Base-by-base conservation (phyloP, 2,113 vertebrate genomes). In the Nothobranchius kuhntae region DNA sequence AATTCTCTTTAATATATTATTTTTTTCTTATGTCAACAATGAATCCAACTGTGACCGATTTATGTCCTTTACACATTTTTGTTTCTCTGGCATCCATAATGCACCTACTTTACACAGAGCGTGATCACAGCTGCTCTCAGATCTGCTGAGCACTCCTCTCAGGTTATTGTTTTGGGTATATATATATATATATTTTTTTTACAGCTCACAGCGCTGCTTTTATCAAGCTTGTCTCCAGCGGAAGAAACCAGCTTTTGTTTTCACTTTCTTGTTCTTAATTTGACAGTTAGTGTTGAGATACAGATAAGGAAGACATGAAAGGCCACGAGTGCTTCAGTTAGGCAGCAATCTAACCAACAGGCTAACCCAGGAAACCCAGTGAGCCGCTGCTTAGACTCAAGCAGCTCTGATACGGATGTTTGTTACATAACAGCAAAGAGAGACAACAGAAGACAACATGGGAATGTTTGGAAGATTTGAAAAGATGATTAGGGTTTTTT, bases 141-240 rank as follows among this genome's bases (percentile, higher is more conserved):
- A 15, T 40, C 44, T 68, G 46, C 13, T 24, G 9, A 40, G 30
- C n/a, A 30, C 30, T 1, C 44, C 48, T 53, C 26, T 56, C 17
- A 57, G 58, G 21, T 46, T 35, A 24, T 53, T 72, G 17, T 45
- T 14, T 67, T 40, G 13, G 13, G 21, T 21, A 21, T 21, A 21
- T 21, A 21, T 21, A 21, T 21, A 21, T 21, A 21, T 21, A n/a
- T n/a, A n/a, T 66, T 71, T 77, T 66, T 67, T 77, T 47, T 40
- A 45, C 58, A 13, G 42, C 38, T 3, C 0, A 7, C 50, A 30
- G 6, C 21, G n/a, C 12, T 24, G 9, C 40, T 69, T 35, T 53
- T 38, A 53, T 59, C 48, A 35, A 3, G 24, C 48, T 45, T 7
- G 21, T 13, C 1, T 55, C 35, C 50, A 61, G 63, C 11, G 15